Evolutionary conservation across 2,797 vertebrate genomes (phyloP).

Genomic region (Calcarius lapponicus): DNA sequence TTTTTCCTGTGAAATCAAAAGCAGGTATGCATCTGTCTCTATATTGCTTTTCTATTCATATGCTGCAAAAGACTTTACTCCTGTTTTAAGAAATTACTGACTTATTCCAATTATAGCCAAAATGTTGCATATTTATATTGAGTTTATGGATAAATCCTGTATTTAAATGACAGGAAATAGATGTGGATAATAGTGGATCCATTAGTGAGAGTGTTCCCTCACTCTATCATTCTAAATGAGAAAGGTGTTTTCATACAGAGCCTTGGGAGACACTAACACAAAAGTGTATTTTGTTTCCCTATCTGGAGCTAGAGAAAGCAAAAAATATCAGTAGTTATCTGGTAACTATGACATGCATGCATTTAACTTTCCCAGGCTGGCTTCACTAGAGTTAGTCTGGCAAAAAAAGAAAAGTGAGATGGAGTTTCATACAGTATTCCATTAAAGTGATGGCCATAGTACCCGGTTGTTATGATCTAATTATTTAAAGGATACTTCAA

Average conservation of each 20-base stretch:
- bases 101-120: not conserved
- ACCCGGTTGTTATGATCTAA: not conserved
- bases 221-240: not conserved
- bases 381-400: not conserved
- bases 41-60: not conserved
- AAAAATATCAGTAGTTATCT: not conserved
- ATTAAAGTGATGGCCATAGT: not conserved
- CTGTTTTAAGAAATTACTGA: not conserved
- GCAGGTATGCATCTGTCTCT: not conserved
- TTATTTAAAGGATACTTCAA: not conserved
- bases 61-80: not conserved
- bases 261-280: not conserved
- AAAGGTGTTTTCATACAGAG: not conserved
- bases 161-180: not conserved
- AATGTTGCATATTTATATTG: not conserved
- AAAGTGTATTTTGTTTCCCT: not conserved
- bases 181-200: not conserved
- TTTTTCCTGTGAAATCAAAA: not conserved
- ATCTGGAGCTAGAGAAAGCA: not conserved
- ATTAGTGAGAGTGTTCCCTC: not conserved
- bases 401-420: not conserved
- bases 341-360: not conserved
- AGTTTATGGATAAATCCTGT: not conserved
- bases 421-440: not conserved
- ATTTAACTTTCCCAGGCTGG: not conserved